Evolutionary conservation across 2,113 vertebrate species (phyloP).

Genomic region (Chaetura pelagica): DNA sequence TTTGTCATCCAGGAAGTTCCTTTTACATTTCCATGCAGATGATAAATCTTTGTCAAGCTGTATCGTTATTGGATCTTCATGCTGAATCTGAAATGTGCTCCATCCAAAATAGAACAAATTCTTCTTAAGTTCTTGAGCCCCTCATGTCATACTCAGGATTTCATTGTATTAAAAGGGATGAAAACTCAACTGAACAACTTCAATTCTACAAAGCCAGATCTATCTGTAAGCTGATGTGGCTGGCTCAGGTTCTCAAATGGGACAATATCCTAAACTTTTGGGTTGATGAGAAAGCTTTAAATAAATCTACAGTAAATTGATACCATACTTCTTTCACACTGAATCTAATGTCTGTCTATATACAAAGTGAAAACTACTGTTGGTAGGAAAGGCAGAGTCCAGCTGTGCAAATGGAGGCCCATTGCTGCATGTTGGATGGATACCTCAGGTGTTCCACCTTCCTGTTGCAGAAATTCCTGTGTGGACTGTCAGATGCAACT

Average conservation of each 20-base stretch:
- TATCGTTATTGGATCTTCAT: neutral
- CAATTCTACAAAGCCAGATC: neutral
- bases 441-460: neutral
- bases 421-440: fast-evolving
- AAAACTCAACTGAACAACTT: neutral
- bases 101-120: neutral
- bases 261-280: neutral
- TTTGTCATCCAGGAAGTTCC: neutral
- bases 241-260: neutral
- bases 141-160: neutral
- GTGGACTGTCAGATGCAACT: neutral
- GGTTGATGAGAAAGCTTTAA: neutral
- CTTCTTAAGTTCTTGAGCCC: neutral
- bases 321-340: neutral
- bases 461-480: neutral
- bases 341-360: neutral
- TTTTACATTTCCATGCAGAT: neutral
- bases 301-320: neutral
- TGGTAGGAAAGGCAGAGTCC: neutral
- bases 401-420: neutral
- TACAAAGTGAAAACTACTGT: neutral
- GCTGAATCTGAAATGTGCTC: neutral
- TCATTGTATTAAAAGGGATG: neutral
- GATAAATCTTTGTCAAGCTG: neutral
- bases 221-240: neutral